Base-by-base conservation (phyloP, 2,113 vertebrate species). In the Polypterus bichir region DNA sequence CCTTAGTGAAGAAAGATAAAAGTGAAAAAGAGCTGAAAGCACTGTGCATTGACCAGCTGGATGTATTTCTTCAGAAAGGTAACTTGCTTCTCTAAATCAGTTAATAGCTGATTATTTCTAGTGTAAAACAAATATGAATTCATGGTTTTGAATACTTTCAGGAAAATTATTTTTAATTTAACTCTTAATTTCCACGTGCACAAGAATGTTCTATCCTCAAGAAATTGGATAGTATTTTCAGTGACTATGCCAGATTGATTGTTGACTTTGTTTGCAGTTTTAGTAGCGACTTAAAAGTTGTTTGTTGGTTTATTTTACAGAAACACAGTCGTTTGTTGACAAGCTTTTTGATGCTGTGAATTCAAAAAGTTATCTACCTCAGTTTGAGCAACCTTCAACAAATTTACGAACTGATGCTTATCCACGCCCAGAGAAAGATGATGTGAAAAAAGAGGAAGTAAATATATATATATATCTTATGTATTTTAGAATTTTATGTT, bases 11-110 rank as follows among this genome's bases (percentile, higher is more conserved):
- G 79, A 99, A 99, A 67, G 96, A 99, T 78, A 99, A 99, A 88
- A 94, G 81, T 65, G 93, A 97, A 70, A 92, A 94, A 74, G 96
- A 99, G 55, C 78, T 99, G 63, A 97, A 95, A 78, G 95, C 94
- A 47, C 78, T 99, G 61, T 99, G 96, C 77, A 91, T 98, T 72
- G 96, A 99, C 86, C 96, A 99, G 71, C 80, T 99, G 74, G 96
- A 99, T 84, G 96, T 99, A 63, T 99, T 99, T 83, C 93, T 99
- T 69, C 96, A 98, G 75, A 98, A 97, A 86, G 96, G 95, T 98
- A 83, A 62, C 11, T 63, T 48, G 8, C 46, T 10, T 48, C 9
- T 49, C 27, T 60, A 71, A 71, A 44, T 0, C 69, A 52, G 3
- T 55, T 61, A 69, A 57, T 61, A 27, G 27, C 27, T 27, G 27